phyloP scores from a whole-genome alignment of 2,797 vertebrate genomes.

The Megaceryle alcyon region DNA sequence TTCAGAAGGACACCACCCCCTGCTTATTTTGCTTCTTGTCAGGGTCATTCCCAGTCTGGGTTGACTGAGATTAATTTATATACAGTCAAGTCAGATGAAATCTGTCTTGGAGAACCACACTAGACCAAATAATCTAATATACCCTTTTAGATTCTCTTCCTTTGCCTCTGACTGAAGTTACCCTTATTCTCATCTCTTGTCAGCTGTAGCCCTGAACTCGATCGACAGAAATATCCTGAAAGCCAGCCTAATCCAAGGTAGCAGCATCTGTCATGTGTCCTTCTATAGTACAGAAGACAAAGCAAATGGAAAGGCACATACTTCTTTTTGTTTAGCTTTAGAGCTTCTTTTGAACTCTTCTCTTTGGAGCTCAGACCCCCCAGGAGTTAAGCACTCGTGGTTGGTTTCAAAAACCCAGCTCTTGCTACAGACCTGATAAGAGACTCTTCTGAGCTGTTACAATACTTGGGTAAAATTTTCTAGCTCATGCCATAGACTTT shows the following conservation, averaged over 20 bases:
- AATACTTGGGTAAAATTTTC: neutral
- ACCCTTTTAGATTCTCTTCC: neutral
- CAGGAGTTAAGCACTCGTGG: neutral
- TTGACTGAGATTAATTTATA: neutral
- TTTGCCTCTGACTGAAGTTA: neutral
- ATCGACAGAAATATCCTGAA: slow-evolving; percentile 17
- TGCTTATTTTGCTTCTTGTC: slow-evolving; percentile 9
- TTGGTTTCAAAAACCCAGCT: neutral
- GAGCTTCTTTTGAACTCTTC: neutral
- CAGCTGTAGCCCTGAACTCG: neutral
- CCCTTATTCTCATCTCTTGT: neutral
- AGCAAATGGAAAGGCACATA: neutral
- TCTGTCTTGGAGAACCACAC: neutral
- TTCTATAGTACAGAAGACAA: slow-evolving; percentile 1
- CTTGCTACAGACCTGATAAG: neutral
- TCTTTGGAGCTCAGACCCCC: neutral
- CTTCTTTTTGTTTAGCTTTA: neutral
- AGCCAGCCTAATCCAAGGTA: slow-evolving; percentile 9
- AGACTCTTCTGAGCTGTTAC: neutral
- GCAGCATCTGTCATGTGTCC: neutral
- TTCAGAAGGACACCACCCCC: slow-evolving; percentile 9
- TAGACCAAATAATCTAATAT: neutral
- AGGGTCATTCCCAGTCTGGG: slow-evolving; percentile 25
- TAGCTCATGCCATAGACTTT: neutral
- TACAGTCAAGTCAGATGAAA: neutral